A percentile compares a stretch with the other conserved stretches of the same genome.
Conservation (phyloP, 2,888 invertebrate species). For the Lycophotia porphyrea region DNA sequence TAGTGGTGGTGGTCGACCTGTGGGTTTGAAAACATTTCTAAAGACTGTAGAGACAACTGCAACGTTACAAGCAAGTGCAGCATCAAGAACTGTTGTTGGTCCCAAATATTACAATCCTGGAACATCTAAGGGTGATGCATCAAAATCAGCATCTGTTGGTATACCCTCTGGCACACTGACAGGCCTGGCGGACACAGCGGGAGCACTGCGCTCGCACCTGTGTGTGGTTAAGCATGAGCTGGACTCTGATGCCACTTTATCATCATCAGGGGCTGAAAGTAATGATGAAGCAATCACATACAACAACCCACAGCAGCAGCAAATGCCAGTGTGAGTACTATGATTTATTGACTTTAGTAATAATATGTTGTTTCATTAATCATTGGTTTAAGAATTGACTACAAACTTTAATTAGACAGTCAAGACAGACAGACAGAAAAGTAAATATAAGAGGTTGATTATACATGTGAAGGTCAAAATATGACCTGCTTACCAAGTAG, state of each 20-base stretch:
- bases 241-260: constrained; percentile 98
- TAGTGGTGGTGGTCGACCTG: constrained; percentile 83
- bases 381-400: neutral
- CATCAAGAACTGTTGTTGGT: constrained; percentile 80
- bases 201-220: constrained; percentile 93
- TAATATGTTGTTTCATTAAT: neutral
- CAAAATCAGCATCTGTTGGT: constrained; percentile 91
- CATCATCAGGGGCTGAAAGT: constrained; percentile 98
- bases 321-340: constrained; percentile 94
- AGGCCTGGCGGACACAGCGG: constrained; percentile 93
- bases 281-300: constrained; percentile 96
- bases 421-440: no score
- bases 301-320: constrained; percentile 94
- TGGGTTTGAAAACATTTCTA: constrained; percentile 85
- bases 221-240: constrained; percentile 93
- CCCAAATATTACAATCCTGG: constrained; percentile 87
- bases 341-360: constrained; percentile 21
- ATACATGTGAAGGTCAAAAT: constrained; percentile 18
- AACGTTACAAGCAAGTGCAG: constrained; percentile 84
- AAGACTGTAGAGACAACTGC: constrained; percentile 86
- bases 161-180: constrained; percentile 92
- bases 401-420: neutral
- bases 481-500: constrained; percentile 21
- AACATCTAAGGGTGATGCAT: constrained; percentile 94
- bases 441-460: constrained; percentile 5